Evolutionary conservation across 2,113 vertebrate species (phyloP).

Genomic region (Chunga burmeisteri): DNA sequence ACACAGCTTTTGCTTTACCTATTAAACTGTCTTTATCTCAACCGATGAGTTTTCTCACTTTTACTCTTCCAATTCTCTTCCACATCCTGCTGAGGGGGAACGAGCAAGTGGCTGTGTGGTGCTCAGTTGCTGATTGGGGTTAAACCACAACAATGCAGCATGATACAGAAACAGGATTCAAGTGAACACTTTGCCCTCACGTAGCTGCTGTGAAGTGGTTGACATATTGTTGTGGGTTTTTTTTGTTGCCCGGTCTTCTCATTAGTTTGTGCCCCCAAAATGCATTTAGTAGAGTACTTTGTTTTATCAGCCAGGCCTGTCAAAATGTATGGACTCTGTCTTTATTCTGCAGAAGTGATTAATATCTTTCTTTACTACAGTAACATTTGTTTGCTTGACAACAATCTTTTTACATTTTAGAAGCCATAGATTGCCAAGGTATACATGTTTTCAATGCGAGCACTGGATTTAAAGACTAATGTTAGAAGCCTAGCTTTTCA

Average conservation of each 20-base stretch:
- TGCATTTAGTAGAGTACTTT: background rate
- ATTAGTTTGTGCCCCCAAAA: background rate
- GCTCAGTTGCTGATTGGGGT: background rate
- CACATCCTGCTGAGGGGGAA: too few relatives aligned
- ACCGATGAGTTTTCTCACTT: background rate
- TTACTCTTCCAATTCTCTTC: background rate
- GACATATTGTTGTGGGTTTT: background rate
- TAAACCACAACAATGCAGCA: background rate
- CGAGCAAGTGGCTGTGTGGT: background rate
- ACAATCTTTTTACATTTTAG: background rate
- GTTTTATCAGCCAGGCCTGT: background rate
- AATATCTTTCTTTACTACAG: background rate
- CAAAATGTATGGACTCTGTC: background rate
- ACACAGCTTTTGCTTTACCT: background rate
- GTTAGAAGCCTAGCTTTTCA: background rate
- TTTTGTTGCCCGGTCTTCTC: background rate
- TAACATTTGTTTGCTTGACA: background rate
- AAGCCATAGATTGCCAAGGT: background rate
- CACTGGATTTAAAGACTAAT: background rate
- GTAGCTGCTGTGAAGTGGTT: background rate
- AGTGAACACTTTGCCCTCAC: background rate
- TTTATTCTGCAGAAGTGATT: background rate
- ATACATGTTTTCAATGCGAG: background rate
- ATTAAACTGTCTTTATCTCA: background rate
- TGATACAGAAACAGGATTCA: background rate